Evolutionary conservation across 1,140 invertebrate species (phyloP).

Genomic region (Eumaeus atala): DNA sequence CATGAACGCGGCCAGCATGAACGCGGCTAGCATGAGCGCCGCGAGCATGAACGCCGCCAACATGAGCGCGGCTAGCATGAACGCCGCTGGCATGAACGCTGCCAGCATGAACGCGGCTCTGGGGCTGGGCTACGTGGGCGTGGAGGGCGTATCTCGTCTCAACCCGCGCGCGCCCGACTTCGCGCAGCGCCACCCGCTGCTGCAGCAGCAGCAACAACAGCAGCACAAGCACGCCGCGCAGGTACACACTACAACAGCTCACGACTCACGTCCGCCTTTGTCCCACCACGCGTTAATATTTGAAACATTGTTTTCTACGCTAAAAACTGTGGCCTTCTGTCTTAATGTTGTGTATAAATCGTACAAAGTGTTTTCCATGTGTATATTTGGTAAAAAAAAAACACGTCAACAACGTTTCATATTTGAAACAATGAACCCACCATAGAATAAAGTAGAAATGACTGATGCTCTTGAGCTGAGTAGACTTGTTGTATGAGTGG

Average conservation of each 20-base stretch:
- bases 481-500: too few relatives aligned
- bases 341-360: too few relatives aligned
- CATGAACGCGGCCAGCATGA: constrained; percentile 33
- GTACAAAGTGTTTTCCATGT: too few relatives aligned
- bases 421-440: too few relatives aligned
- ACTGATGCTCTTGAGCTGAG: too few relatives aligned
- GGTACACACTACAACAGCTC: constrained; percentile 34
- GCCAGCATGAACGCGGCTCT: constrained; percentile 31
- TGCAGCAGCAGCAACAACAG: constrained; percentile 62
- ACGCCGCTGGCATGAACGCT: not conserved
- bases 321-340: too few relatives aligned
- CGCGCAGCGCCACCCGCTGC: constrained; percentile 57
- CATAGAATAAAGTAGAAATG: too few relatives aligned
- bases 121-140: constrained; percentile 55
- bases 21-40: constrained; percentile 43
- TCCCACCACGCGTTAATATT: too few relatives aligned
- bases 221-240: constrained; percentile 65
- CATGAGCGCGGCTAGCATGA: constrained; percentile 1
- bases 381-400: too few relatives aligned
- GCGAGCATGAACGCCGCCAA: not conserved
- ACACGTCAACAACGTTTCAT: too few relatives aligned
- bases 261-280: too few relatives aligned
- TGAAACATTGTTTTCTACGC: too few relatives aligned
- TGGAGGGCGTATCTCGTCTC: constrained; percentile 80
- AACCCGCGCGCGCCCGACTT: constrained; percentile 93